Conservation (phyloP, 2,113 vertebrate genomes). For the Vicugna pacos region DNA sequence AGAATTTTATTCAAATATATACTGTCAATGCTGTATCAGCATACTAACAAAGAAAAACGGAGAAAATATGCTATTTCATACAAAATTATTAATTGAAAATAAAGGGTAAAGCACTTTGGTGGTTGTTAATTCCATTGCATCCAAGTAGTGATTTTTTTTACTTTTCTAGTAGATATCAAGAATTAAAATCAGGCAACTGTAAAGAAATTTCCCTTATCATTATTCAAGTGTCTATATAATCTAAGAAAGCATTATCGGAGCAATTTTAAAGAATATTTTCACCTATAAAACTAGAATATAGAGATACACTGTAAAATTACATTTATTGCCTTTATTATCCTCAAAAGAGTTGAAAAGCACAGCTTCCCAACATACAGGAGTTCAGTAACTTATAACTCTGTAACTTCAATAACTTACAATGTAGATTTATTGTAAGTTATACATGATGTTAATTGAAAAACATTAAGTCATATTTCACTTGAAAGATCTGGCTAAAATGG, state of each 20-base stretch:
- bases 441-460: background rate
- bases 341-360: background rate
- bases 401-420: background rate
- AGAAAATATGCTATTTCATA: constrained; percentile 4
- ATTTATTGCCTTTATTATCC: background rate
- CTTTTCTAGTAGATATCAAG: background rate
- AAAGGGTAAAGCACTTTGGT: background rate
- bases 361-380: background rate
- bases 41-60: background rate
- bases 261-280: background rate
- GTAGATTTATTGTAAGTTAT: background rate
- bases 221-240: background rate
- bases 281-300: background rate
- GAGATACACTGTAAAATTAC: background rate
- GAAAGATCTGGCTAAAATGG: background rate
- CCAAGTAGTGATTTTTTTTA: background rate
- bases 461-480: background rate
- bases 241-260: background rate
- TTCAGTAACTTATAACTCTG: background rate
- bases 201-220: background rate
- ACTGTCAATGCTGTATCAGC: background rate
- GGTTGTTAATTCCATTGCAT: background rate
- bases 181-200: background rate
- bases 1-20: constrained; percentile 5
- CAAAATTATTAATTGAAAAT: constrained; percentile 32